Conservation (phyloP, 2,888 invertebrate species). For the Theodoxus fluviatilis region DNA sequence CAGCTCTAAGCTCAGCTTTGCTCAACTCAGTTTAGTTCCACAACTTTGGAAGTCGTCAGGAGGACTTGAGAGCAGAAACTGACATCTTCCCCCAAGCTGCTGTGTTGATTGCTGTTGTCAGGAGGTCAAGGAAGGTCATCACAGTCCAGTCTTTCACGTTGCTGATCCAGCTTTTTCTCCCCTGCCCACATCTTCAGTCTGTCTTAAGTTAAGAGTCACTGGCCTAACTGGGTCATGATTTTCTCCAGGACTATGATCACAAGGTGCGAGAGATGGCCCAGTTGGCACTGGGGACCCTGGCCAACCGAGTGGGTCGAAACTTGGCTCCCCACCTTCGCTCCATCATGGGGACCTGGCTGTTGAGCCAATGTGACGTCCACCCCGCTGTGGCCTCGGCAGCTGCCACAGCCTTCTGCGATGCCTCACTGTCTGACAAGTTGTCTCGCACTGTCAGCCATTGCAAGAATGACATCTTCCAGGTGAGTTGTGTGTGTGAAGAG, state of each 20-base stretch:
- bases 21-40: too few relatives aligned
- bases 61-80: not conserved
- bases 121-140: too few relatives aligned
- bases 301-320: constrained; percentile 76
- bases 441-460: constrained; percentile 83
- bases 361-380: constrained; percentile 84
- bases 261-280: constrained; percentile 82
- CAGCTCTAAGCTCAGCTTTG: too few relatives aligned
- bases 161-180: too few relatives aligned
- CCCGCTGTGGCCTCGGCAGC: constrained; percentile 83
- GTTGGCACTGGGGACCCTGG: constrained; percentile 74
- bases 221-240: too few relatives aligned
- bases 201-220: too few relatives aligned
- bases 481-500: constrained; percentile 35
- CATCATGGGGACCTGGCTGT: constrained; percentile 83
- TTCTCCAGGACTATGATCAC: constrained; percentile 76
- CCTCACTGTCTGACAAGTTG: constrained; percentile 81
- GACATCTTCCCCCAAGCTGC: not conserved
- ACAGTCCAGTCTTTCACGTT: too few relatives aligned
- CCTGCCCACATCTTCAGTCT: too few relatives aligned
- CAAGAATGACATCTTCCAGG: constrained; percentile 78
- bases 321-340: constrained; percentile 81
- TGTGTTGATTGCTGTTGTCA: too few relatives aligned
- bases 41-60: too few relatives aligned
- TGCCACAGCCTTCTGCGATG: constrained; percentile 72